phyloP scores from a whole-genome alignment of 2,888 invertebrate genomes.

The Ceramica pisi region DNA sequence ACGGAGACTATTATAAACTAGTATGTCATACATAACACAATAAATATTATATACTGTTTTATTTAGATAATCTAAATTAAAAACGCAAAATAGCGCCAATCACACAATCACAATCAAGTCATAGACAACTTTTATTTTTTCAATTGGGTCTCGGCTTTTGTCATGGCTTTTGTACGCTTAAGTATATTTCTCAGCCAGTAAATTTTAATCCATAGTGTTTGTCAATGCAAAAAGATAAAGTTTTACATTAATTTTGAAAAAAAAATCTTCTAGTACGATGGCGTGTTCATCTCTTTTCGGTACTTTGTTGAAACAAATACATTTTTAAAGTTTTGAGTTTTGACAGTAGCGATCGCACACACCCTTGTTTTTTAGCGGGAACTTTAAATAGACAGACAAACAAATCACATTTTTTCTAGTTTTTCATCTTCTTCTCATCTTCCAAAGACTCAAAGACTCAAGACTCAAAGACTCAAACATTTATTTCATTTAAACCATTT shows the following conservation, averaged over 20 bases:
- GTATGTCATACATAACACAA: conserved; percentile 48
- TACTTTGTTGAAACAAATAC: not conserved
- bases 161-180: not conserved
- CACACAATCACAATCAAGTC: conserved; percentile 66
- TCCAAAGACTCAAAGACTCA: no score
- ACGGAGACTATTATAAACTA: conserved; percentile 28
- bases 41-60: conserved; percentile 46
- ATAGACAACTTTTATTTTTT: conserved; percentile 55
- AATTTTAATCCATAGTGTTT: not conserved
- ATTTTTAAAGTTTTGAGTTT: not conserved
- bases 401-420: no score
- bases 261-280: no score
- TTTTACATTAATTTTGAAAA: no score
- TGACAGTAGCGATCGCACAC: not conserved
- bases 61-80: conserved; percentile 47
- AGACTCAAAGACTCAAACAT: no score
- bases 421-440: no score
- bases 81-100: conserved; percentile 74
- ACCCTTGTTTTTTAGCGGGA: not conserved
- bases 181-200: not conserved
- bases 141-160: not conserved
- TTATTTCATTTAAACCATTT: no score
- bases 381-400: not conserved
- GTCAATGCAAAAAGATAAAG: not conserved
- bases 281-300: not conserved